These are phyloP conservation scores for Parelbella ahira DNA, from an alignment of 2,888 invertebrate genomes.

Conservation along the genomic window DNA sequence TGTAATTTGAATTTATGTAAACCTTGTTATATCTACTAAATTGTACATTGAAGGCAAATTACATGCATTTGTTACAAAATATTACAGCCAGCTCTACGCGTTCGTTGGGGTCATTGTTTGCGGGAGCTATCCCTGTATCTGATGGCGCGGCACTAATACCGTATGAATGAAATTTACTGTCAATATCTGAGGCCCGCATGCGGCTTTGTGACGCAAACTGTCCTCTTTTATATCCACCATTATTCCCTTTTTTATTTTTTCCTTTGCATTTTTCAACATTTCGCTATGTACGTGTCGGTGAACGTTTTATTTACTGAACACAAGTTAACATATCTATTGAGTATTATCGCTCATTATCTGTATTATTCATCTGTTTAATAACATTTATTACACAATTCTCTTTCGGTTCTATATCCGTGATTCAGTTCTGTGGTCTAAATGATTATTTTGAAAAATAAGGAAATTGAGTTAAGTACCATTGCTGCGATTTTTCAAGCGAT, in stretches of 20 bases:
- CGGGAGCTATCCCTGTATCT: constrained; percentile 61
- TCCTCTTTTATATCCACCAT: constrained; percentile 72
- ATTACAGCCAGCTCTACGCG: constrained; percentile 28
- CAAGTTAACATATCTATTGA: constrained; percentile 26
- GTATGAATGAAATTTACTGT: constrained; percentile 81
- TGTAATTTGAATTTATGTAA: too few relatives aligned
- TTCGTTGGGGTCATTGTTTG: constrained; percentile 33
- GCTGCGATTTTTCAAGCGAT: too few relatives aligned
- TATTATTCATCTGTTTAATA: too few relatives aligned
- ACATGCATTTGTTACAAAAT: too few relatives aligned
- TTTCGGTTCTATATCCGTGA: too few relatives aligned
- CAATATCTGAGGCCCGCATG: constrained; percentile 80
- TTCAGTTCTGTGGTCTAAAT: too few relatives aligned
- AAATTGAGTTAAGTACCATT: too few relatives aligned
- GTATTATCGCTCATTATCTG: too few relatives aligned
- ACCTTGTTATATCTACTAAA: too few relatives aligned
- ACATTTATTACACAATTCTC: too few relatives aligned
- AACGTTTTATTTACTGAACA: constrained; percentile 45
- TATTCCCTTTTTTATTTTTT: constrained; percentile 63
- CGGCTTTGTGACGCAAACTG: constrained; percentile 78
- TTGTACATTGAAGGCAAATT: too few relatives aligned
- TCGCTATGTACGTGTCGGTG: constrained; percentile 45
- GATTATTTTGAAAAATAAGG: too few relatives aligned
- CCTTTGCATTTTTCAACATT: constrained; percentile 63
- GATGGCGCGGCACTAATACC: constrained; percentile 79